Evolutionary conservation across 1,140 invertebrate species (phyloP).

Genomic region (Micrasema minimum): DNA sequence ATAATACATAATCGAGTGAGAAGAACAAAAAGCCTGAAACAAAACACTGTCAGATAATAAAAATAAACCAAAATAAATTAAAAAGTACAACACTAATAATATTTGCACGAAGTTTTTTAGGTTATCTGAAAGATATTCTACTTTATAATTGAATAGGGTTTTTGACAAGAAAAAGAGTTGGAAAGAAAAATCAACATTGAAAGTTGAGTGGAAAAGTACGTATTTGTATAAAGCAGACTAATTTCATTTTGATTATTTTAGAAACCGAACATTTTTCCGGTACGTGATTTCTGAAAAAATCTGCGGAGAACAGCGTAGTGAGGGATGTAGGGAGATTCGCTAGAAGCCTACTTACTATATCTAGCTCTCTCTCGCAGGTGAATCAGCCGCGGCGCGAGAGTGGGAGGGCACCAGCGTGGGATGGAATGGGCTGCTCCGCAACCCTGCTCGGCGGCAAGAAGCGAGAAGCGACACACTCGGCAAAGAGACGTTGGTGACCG

Average conservation of each 20-base stretch:
- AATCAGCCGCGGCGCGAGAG: conserved; percentile 11
- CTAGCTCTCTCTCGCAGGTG: conserved; percentile 2
- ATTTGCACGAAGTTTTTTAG: too few species aligned
- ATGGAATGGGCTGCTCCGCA: conserved; percentile 7
- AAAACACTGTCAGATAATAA: too few species aligned
- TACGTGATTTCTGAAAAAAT: conserved; percentile 16
- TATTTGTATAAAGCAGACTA: not conserved
- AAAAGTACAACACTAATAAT: too few species aligned
- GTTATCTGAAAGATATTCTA: not conserved
- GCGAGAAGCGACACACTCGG: conserved; percentile 23
- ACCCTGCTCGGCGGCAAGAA: conserved; percentile 10
- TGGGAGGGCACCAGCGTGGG: conserved; percentile 12
- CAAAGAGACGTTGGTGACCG: conserved; percentile 31
- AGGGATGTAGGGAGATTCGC: conserved; percentile 35
- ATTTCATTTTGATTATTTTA: not conserved
- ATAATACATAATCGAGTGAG: too few species aligned
- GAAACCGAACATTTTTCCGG: not conserved
- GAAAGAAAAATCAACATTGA: not conserved
- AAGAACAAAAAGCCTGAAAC: too few species aligned
- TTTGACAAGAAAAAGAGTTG: not conserved
- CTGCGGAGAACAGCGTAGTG: conserved; percentile 27
- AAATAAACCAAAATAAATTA: too few species aligned
- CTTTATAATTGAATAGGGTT: not conserved
- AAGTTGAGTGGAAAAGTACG: not conserved
- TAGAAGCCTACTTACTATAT: not conserved